Base-by-base conservation (phyloP, 2,888 invertebrate genomes). In the Aricia artaxerxes region DNA sequence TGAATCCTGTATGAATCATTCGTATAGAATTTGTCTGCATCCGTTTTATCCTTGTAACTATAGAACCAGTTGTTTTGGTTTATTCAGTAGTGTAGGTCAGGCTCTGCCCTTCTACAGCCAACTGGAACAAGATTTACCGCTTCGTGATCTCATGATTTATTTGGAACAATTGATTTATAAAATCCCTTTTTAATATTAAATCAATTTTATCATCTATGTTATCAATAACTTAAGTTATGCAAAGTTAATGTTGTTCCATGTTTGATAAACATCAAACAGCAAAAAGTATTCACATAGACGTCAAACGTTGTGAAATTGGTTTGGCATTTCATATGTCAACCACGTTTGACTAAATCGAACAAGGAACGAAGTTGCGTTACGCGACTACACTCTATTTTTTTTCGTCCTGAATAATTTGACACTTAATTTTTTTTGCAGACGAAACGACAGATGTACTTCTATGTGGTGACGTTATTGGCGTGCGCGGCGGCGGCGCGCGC, bases 401-500 rank as follows among this genome's bases (percentile, higher is more conserved):
- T 24, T 24, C 24, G 24, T 24, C 24, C 24, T 24, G 24, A 24
- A 24, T 24, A 24, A 24, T 24, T 24, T 31, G 31, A 9, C 9
- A 24, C 49, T 16, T 57, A 3, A 35, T 9, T 13, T 11, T 24
- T 35, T 69, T 69, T 69, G 1, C 11, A 69, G 69, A 16, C 13
- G 69, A 69, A 69, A 69, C 69, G 13, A 69, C 16, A 69, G 69
- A 69, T 69, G 69, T 38, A 69, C 35, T 4, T 69, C 35, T 4
- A 1, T 69, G 13, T 69, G 35, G 0, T 69, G 16, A 16, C 64
- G 31, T 9, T 93, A 24, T 87, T 89, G 82, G 87, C 88, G 72
- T 90, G 87, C 83, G 81, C 91, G 44, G 89, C 91, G n/a, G 83
- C 85, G 73, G 91, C 91, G 49, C 91, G 90, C 61, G 94, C 91